Percentiles rank a stretch among this genome's conserved stretches.
Evolutionary conservation across 1,140 invertebrate genomes (phyloP).

Genomic region (Drosophila oshimai): DNA sequence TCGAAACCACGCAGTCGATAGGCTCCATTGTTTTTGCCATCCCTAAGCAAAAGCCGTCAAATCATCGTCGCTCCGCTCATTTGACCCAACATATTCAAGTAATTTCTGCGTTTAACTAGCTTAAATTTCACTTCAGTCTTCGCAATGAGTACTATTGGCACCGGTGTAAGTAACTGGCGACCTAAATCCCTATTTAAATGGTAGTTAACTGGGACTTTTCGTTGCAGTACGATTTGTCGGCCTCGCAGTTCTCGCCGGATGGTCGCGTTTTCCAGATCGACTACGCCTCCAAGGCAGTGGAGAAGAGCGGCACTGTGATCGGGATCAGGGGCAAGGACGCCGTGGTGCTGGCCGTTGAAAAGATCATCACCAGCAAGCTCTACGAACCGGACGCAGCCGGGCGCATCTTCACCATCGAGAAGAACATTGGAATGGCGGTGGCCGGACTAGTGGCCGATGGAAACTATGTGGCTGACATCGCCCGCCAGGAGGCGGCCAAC

Average conservation of each 20-base stretch:
- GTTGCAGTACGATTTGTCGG: constrained; percentile 97
- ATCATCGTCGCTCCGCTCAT: constrained; percentile 58
- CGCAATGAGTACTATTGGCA: constrained; percentile 97
- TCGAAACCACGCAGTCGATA: neutral
- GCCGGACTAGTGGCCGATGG: constrained; percentile 97
- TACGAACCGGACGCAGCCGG: constrained; percentile 97
- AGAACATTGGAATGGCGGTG: constrained; percentile 97
- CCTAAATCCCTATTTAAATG: neutral
- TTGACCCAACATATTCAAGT: constrained; percentile 15
- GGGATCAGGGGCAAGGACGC: constrained; percentile 97
- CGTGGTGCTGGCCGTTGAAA: constrained; percentile 98
- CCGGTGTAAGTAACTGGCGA: constrained; percentile 89
- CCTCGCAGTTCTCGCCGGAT: constrained; percentile 99
- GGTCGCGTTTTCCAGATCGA: constrained; percentile 99
- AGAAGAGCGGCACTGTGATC: constrained; percentile 98
- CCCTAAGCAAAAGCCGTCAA: constrained; percentile 75
- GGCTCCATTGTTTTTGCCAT: neutral
- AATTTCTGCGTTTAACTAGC: constrained; percentile 12
- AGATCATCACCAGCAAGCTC: constrained; percentile 97
- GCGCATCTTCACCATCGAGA: constrained; percentile 96
- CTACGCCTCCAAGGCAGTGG: constrained; percentile 99
- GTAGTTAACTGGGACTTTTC: neutral
- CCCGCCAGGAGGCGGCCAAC: constrained; percentile 94
- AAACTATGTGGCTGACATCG: constrained; percentile 94
- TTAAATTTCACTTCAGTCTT: constrained; percentile 29